Conservation (phyloP, 1,140 invertebrate genomes). For the Drosophila aff. region DNA sequence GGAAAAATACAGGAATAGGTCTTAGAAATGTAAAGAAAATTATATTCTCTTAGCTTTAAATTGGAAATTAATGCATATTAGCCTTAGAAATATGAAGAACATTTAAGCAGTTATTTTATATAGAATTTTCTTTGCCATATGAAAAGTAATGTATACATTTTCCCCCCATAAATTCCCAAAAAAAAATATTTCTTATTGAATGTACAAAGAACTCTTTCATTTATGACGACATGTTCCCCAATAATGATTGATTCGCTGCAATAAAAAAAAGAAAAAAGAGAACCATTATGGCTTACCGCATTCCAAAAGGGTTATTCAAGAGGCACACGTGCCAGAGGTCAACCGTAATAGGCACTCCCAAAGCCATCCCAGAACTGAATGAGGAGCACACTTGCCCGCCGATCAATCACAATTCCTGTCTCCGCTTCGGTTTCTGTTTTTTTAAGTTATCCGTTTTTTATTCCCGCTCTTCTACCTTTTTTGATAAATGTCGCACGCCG, state of each 20-base stretch:
- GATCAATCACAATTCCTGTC: constrained; percentile 78
- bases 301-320: constrained; percentile 46
- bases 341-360: constrained; percentile 38
- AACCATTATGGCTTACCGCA: constrained; percentile 24
- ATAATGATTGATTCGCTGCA: constrained; percentile 64
- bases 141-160: neutral
- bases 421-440: constrained; percentile 45
- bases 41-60: neutral
- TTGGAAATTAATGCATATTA: too few species aligned
- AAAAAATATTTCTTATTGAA: constrained; percentile 4
- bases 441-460: constrained; percentile 33
- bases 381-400: constrained; percentile 58
- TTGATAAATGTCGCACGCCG: constrained; percentile 81
- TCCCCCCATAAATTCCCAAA: too few species aligned
- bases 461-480: constrained; percentile 42
- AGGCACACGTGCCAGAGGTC: constrained; percentile 52
- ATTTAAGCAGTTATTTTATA: too few species aligned
- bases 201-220: constrained; percentile 30
- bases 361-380: constrained; percentile 17
- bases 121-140: too few species aligned
- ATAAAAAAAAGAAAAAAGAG: constrained; percentile 38
- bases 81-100: too few species aligned
- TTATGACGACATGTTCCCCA: constrained; percentile 42
- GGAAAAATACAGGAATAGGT: neutral
- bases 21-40: neutral